These are phyloP conservation scores for Eidolon dupreanum DNA, from an alignment of 2,797 vertebrate genomes.

Conservation along the genomic window DNA sequence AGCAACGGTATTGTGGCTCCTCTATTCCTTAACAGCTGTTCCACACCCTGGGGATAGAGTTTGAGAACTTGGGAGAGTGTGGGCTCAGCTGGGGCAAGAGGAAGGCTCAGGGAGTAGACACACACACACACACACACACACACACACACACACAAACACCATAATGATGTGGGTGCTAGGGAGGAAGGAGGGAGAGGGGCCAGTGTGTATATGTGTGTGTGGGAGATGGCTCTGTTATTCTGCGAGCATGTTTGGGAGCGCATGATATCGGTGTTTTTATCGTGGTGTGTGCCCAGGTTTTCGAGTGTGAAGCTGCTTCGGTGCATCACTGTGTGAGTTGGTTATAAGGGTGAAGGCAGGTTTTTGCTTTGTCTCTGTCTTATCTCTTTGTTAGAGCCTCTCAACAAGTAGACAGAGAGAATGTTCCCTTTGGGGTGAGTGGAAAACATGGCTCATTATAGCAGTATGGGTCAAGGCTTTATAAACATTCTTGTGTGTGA, in stretches of 20 bases:
- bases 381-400: neutral
- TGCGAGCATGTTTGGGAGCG: neutral
- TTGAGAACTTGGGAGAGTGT: neutral
- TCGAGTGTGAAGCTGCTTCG: neutral
- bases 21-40: conserved; percentile 10
- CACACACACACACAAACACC: too few species aligned
- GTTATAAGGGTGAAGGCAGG: neutral
- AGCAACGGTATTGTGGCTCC: neutral
- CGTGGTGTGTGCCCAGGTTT: neutral
- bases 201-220: neutral
- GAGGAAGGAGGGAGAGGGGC: neutral
- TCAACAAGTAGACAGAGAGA: neutral
- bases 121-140: neutral
- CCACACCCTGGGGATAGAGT: neutral
- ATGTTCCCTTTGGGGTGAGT: neutral
- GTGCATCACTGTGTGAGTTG: neutral
- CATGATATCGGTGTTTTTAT: neutral
- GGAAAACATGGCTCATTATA: neutral
- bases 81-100: neutral
- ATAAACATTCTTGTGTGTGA: conserved; percentile 11
- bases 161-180: neutral
- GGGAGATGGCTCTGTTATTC: neutral
- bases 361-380: neutral
- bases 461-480: neutral
- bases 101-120: neutral